These are phyloP conservation scores for Drosophila tristis DNA, from an alignment of 1,140 invertebrate species.

Conservation along the genomic window DNA sequence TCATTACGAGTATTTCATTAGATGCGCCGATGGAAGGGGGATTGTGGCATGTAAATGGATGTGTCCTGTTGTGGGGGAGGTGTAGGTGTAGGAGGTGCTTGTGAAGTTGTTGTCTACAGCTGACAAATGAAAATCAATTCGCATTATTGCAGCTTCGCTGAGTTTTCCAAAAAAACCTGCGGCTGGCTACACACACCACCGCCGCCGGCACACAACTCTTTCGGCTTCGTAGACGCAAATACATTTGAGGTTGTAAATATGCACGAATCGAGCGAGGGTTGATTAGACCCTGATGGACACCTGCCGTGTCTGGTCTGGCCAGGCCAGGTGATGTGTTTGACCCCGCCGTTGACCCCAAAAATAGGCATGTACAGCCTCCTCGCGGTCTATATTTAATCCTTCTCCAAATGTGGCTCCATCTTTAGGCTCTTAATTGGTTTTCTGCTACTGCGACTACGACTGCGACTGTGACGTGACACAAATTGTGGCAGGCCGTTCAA, in stretches of 20 bases:
- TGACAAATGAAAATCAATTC: conserved; percentile 68
- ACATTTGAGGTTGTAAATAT: conserved; percentile 68
- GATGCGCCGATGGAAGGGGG: not conserved
- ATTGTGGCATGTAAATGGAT: not conserved
- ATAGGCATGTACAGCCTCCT: conserved; percentile 38
- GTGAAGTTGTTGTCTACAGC: conserved; percentile 29
- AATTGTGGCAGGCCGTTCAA: conserved; percentile 18
- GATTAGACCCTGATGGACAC: conserved; percentile 26
- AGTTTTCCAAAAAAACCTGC: conserved; percentile 63
- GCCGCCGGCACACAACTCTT: conserved; percentile 18
- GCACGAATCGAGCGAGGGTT: conserved; percentile 37
- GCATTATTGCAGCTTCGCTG: conserved; percentile 75
- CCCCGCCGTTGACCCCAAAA: conserved; percentile 51
- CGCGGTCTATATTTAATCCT: conserved; percentile 56
- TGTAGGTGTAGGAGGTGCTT: not conserved
- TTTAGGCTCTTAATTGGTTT: conserved; percentile 57
- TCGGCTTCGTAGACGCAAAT: conserved; percentile 62
- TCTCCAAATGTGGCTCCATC: conserved; percentile 37
- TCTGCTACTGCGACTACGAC: conserved; percentile 5
- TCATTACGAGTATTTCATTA: not conserved
- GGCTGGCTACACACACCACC: not conserved
- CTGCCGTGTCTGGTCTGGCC: conserved; percentile 58
- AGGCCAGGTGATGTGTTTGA: conserved; percentile 52
- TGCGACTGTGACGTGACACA: conserved; percentile 60
- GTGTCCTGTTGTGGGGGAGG: conserved; percentile 4